A percentile compares a stretch with the other conserved stretches of the same genome.
phyloP scores from a whole-genome alignment of 2,888 invertebrate genomes.

The Dicyrtoma fusca region DNA sequence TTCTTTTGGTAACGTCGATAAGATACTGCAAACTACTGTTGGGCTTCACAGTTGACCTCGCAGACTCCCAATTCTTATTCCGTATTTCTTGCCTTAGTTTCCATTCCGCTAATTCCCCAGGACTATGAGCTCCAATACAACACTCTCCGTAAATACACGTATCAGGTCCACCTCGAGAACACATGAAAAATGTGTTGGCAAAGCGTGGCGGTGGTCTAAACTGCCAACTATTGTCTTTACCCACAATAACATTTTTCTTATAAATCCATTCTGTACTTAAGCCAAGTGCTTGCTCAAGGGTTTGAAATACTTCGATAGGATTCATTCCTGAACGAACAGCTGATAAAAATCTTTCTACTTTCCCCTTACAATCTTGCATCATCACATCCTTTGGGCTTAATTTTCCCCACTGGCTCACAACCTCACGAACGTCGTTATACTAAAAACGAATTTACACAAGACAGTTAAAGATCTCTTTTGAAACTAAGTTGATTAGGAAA shows the following conservation, averaged over 20 bases:
- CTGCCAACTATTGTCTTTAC: conserved; percentile 18
- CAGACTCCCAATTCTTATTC: conserved; percentile 31
- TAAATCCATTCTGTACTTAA: conserved; percentile 36
- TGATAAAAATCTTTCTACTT: conserved; percentile 46
- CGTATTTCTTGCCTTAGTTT: conserved; percentile 60
- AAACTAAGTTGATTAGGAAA: no score
- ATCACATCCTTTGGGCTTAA: conserved; percentile 45
- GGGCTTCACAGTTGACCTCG: conserved; percentile 21
- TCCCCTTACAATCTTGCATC: conserved; percentile 46
- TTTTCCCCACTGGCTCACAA: conserved; percentile 50
- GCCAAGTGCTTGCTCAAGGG: conserved; percentile 45
- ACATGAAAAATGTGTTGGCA: conserved; percentile 49
- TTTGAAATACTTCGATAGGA: conserved; percentile 45
- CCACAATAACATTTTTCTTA: background rate
- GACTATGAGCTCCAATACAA: conserved; percentile 74
- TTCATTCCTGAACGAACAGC: conserved; percentile 50
- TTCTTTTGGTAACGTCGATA: conserved; percentile 45
- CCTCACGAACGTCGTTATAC: conserved; percentile 49
- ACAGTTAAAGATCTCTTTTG: background rate
- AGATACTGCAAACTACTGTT: conserved; percentile 43
- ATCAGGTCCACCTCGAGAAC: conserved; percentile 57
- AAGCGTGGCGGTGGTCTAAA: conserved; percentile 51
- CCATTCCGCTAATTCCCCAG: conserved; percentile 74
- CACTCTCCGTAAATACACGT: conserved; percentile 71
- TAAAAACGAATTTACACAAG: conserved; percentile 27